Evolutionary conservation across 2,888 invertebrate genomes (phyloP).

Genomic region (Stenoptilia bipunctidactyla): DNA sequence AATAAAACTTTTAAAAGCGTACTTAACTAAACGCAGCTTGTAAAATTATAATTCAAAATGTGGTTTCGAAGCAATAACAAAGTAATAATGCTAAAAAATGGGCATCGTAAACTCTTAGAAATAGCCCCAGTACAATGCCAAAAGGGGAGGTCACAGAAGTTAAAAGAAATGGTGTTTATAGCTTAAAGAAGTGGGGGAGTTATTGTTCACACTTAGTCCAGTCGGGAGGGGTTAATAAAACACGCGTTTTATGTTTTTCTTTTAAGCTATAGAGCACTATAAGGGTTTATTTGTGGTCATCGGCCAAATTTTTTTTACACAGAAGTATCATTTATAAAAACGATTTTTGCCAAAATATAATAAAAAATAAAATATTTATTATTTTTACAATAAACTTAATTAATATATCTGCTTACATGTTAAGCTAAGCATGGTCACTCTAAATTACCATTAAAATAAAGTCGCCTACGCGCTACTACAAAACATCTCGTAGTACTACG

Average conservation of each 20-base stretch:
- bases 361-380: too few species aligned
- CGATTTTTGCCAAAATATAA: too few species aligned
- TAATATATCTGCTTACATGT: too few species aligned
- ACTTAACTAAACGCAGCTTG: slow-evolving; percentile 14
- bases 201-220: slow-evolving; percentile 5
- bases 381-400: too few species aligned
- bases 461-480: too few species aligned
- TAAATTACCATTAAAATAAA: too few species aligned
- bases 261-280: neutral
- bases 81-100: slow-evolving; percentile 48
- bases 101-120: slow-evolving; percentile 40
- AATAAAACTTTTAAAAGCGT: too few species aligned
- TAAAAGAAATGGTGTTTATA: slow-evolving; percentile 43
- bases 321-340: too few species aligned
- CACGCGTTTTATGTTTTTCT: neutral
- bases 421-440: too few species aligned
- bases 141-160: slow-evolving; percentile 31
- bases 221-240: neutral
- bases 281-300: too few species aligned
- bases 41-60: slow-evolving; percentile 33
- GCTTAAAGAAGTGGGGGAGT: slow-evolving; percentile 19
- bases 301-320: too few species aligned
- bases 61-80: slow-evolving; percentile 35
- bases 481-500: too few species aligned
- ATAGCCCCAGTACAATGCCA: slow-evolving; percentile 47